phyloP scores from a whole-genome alignment of 37 sponge, comb jelly and placozoan species.

The Haliclona indistincta region DNA sequence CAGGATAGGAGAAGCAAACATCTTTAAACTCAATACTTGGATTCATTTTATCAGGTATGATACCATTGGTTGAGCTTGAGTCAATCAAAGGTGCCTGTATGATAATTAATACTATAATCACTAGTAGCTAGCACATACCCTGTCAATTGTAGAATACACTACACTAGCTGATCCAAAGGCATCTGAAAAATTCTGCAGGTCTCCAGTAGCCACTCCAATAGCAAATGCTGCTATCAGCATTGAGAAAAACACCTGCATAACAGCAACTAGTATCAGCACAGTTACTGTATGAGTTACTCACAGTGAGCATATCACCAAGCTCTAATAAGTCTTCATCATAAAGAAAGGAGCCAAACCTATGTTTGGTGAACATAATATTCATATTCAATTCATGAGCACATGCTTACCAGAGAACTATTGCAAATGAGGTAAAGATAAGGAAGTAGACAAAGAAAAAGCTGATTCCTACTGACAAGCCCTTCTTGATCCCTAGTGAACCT shows the following conservation, averaged over 20 bases:
- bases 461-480: slow-evolving; percentile 45
- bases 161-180: slow-evolving; percentile 74
- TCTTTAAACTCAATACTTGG: slow-evolving; percentile 78
- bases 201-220: slow-evolving; percentile 79
- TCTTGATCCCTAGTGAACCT: slow-evolving; percentile 49
- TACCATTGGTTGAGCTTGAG: slow-evolving; percentile 44
- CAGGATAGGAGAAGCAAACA: slow-evolving; percentile 83
- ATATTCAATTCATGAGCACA: background rate
- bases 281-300: too few relatives aligned
- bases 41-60: slow-evolving; percentile 39
- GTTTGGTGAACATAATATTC: background rate
- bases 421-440: slow-evolving; percentile 56
- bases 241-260: slow-evolving; percentile 69
- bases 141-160: slow-evolving; percentile 76
- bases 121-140: slow-evolving; percentile 50
- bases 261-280: background rate
- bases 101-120: background rate
- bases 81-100: slow-evolving; percentile 78
- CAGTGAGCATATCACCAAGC: too few relatives aligned
- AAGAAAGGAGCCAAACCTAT: slow-evolving; percentile 63
- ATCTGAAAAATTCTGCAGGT: slow-evolving; percentile 69
- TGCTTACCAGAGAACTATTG: slow-evolving; percentile 50
- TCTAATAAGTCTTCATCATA: background rate
- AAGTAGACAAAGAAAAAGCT: slow-evolving; percentile 33
- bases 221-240: slow-evolving; percentile 75